Evolutionary conservation across 2,888 invertebrate genomes (phyloP).

Genomic region (Ditylenchus weischeri): DNA sequence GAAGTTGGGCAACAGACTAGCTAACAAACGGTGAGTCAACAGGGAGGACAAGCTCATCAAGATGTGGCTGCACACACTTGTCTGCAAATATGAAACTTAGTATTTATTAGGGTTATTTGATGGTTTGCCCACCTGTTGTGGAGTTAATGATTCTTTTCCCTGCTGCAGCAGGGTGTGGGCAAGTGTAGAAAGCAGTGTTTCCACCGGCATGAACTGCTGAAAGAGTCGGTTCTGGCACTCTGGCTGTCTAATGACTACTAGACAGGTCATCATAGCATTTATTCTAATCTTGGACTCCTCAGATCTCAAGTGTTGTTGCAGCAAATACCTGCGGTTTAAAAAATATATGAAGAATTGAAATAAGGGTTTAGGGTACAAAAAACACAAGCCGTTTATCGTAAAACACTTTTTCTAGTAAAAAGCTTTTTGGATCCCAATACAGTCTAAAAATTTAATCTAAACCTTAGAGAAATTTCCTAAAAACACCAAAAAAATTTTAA

Average conservation of each 20-base stretch:
- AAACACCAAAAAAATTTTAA: no score
- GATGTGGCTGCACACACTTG: constrained; percentile 40
- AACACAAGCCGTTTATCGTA: no score
- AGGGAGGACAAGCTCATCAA: constrained; percentile 42
- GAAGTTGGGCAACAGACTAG: neutral
- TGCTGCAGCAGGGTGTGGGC: constrained; percentile 8
- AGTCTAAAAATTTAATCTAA: no score
- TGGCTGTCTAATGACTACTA: constrained; percentile 20
- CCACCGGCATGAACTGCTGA: constrained; percentile 23
- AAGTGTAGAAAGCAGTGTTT: constrained; percentile 17
- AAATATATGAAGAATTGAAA: no score
- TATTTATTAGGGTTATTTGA: no score
- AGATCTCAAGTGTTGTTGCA: constrained; percentile 1
- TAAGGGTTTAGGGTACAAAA: no score
- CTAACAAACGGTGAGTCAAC: constrained; percentile 21
- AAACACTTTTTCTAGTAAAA: no score
- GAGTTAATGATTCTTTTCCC: no score
- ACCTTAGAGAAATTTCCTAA: no score
- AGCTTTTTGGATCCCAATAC: no score
- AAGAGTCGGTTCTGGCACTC: constrained; percentile 24
- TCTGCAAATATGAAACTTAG: constrained; percentile 24
- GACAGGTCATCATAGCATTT: constrained; percentile 7
- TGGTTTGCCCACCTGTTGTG: no score
- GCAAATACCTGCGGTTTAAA: neutral
- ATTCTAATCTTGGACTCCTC: neutral